Conservation (phyloP, 1,140 invertebrate genomes). For the Spodoptera litura region DNA sequence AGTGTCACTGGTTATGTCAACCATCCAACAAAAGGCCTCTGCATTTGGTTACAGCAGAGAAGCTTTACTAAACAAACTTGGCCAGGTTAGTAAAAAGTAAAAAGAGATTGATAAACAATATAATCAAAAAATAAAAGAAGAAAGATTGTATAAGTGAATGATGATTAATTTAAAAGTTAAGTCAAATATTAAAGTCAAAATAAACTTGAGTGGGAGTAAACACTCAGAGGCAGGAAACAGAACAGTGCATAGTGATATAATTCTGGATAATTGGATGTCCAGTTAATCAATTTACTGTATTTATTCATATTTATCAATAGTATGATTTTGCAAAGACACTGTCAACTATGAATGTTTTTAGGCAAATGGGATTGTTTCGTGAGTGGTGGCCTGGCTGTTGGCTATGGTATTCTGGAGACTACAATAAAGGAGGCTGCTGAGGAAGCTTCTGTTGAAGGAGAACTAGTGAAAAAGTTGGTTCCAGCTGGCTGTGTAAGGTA, state of each 20-base stretch:
- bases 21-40: slow-evolving; percentile 93
- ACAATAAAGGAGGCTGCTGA: slow-evolving; percentile 97
- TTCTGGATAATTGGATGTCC: too few species aligned
- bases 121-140: not conserved
- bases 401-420: slow-evolving; percentile 94
- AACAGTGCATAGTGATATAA: too few species aligned
- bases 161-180: not conserved
- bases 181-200: too few species aligned
- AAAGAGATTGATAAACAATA: not conserved
- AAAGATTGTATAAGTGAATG: not conserved
- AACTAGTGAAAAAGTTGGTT: slow-evolving; percentile 91
- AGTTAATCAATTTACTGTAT: too few species aligned
- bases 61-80: slow-evolving; percentile 97
- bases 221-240: too few species aligned
- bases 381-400: slow-evolving; percentile 95
- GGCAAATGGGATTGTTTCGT: slow-evolving; percentile 98
- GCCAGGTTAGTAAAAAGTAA: slow-evolving; percentile 89
- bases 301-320: too few species aligned
- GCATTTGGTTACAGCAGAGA: slow-evolving; percentile 97
- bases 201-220: too few species aligned
- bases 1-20: slow-evolving; percentile 97
- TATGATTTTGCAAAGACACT: not conserved
- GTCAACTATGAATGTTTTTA: slow-evolving; percentile 49
- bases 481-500: slow-evolving; percentile 94
- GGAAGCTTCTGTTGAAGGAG: slow-evolving; percentile 94